Evolutionary conservation across 2,888 invertebrate species (phyloP).

Genomic region (Drosophila multiciliata): DNA sequence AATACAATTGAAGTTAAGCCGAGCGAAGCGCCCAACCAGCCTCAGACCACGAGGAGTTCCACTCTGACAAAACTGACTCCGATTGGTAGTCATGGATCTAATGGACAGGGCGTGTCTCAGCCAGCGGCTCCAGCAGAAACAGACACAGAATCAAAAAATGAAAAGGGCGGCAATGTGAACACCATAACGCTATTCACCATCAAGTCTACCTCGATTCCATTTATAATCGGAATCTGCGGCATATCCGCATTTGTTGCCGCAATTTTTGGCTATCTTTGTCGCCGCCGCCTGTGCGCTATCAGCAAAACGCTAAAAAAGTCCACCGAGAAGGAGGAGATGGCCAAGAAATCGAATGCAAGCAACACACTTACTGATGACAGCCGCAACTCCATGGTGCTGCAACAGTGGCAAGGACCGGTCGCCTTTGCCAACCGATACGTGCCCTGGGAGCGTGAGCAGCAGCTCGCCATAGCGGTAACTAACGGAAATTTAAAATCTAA

Average conservation of each 20-base stretch:
- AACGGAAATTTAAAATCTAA: neutral
- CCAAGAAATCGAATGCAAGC: slow-evolving; percentile 86
- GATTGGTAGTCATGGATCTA: slow-evolving; percentile 57
- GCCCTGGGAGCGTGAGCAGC: slow-evolving; percentile 89
- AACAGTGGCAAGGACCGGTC: slow-evolving; percentile 92
- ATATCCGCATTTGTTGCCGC: slow-evolving; percentile 89
- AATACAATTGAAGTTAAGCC: slow-evolving; percentile 38
- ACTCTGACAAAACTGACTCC: slow-evolving; percentile 72
- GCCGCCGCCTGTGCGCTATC: slow-evolving; percentile 89
- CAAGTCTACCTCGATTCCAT: slow-evolving; percentile 89
- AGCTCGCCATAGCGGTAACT: slow-evolving; percentile 72
- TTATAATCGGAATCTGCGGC: slow-evolving; percentile 88
- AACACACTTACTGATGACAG: slow-evolving; percentile 83
- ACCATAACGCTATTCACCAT: slow-evolving; percentile 78
- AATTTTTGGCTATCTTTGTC: slow-evolving; percentile 88
- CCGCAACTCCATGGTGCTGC: slow-evolving; percentile 87
- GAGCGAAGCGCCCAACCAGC: slow-evolving; percentile 8
- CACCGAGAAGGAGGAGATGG: slow-evolving; percentile 90
- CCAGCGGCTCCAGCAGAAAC: neutral
- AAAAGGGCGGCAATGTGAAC: slow-evolving; percentile 13
- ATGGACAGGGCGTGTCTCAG: slow-evolving; percentile 8
- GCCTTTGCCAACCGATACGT: slow-evolving; percentile 94
- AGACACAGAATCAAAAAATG: neutral
- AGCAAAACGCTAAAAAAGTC: slow-evolving; percentile 86
- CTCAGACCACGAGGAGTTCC: slow-evolving; percentile 13